Base-by-base conservation (phyloP, 2,797 vertebrate genomes). In the Anableps anableps region DNA sequence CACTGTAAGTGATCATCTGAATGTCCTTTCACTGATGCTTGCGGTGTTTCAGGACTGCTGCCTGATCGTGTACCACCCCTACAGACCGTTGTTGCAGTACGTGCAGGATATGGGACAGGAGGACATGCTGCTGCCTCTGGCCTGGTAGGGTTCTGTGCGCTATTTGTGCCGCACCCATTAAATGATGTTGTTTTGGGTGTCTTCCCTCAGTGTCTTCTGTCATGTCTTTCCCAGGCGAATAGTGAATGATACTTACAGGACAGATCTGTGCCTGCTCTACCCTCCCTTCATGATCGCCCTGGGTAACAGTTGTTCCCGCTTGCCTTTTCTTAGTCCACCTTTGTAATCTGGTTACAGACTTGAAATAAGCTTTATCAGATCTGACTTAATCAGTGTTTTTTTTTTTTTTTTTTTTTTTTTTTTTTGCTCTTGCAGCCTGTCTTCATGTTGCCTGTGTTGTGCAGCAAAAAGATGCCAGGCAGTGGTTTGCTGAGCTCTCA, bases 21-120 rank as follows among this genome's bases (percentile, higher is more conserved):
- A 6, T 73, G n/a, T 48, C 73, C 79, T 4, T 48, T 60, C 17
- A 21, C 8, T 70, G 45, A 51, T 84, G 1, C n/a, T 11, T 31
- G 72, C 5, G 82, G 0, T 83, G 47, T 92, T 85, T 81, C 95
- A 99, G 99, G 99, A 99, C 95, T 99, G 99, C 96, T 99, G 99
- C 95, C 96, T 99, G 95, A 99, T 99, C 86, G 99, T 99, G 74
- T 99, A 99, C 96, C 99, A 99, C 93, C 99, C 99, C 64, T 99
- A 99, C 82, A 97, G 99, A 96, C 98, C 99, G 55, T 94, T 99
- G 91, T 90, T 99, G 92, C 99, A 99, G 86, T 99, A 99, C 87
- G 98, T 99, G 79, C 99, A 99, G 95, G 99, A 99, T 90, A 99
- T 99, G 99, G 99, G 99, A 86, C 99, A 99, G 95, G 99, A 99